Conservation (phyloP, 2,797 vertebrate species). For the Microctenopoma steveboyesi region DNA sequence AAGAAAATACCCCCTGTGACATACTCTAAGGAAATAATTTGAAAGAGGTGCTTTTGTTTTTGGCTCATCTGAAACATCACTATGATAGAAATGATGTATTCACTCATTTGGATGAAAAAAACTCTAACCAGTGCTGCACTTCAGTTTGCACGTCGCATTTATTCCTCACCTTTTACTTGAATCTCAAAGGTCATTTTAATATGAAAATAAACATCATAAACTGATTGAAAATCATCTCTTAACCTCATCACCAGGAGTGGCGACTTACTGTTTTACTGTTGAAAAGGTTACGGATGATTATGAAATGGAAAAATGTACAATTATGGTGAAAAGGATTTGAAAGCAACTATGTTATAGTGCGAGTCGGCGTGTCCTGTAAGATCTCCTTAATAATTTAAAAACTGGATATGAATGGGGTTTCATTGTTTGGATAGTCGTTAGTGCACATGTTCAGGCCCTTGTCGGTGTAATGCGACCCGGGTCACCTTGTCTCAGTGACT, state of each 20-base stretch:
- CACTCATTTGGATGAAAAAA: constrained; percentile 7
- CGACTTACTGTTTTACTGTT: constrained; percentile 15
- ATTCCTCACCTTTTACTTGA: background rate
- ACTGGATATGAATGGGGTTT: constrained; percentile 49
- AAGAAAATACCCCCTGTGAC: constrained; percentile 45
- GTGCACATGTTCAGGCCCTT: constrained; percentile 11
- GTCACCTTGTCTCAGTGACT: constrained; percentile 28
- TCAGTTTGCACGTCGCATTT: constrained; percentile 4
- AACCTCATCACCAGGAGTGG: background rate
- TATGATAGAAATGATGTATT: constrained; percentile 9
- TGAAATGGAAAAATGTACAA: constrained; percentile 37
- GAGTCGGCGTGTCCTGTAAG: constrained; percentile 23
- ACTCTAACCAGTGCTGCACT: background rate
- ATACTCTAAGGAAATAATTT: constrained; percentile 51
- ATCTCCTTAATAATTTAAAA: constrained; percentile 45
- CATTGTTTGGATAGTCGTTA: constrained; percentile 41
- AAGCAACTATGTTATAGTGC: constrained; percentile 25
- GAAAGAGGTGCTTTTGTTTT: constrained; percentile 16
- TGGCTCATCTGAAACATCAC: constrained; percentile 35
- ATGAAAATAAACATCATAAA: constrained; percentile 5
- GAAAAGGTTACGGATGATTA: constrained; percentile 33
- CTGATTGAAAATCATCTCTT: constrained; percentile 23
- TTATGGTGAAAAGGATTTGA: constrained; percentile 28
- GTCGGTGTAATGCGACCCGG: constrained; percentile 29
- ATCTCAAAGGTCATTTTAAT: constrained; percentile 31